These are phyloP conservation scores for Gastracanthus pulcherrimus DNA, from an alignment of 2,888 invertebrate species.

Conservation along the genomic window DNA sequence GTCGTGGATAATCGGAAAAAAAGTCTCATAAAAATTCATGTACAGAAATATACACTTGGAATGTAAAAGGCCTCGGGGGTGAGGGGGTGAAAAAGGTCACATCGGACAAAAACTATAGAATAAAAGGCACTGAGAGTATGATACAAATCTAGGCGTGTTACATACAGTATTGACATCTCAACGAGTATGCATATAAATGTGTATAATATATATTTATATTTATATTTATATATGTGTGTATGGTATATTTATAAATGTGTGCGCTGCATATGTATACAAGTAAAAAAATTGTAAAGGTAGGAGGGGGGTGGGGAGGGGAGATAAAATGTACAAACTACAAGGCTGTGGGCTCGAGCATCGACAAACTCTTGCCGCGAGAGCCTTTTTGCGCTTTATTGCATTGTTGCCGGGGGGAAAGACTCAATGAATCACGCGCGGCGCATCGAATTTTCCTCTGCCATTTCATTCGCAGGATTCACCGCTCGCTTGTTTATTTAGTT, in stretches of 20 bases:
- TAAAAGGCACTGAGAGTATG: constrained; percentile 49
- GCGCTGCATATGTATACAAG: constrained; percentile 36
- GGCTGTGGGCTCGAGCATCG: too few species aligned
- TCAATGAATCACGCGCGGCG: constrained; percentile 1
- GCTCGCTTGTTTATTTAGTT: not conserved
- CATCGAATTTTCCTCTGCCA: not conserved
- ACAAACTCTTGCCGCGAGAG: too few species aligned
- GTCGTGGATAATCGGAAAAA: constrained; percentile 28
- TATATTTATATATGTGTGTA: not conserved
- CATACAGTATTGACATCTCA: constrained; percentile 33
- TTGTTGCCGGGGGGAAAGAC: not conserved
- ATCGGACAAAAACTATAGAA: constrained; percentile 1
- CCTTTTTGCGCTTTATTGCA: constrained; percentile 8
- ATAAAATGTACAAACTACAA: constrained; percentile 42
- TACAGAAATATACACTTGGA: constrained; percentile 58
- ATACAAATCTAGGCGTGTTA: constrained; percentile 42
- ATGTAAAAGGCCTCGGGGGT: constrained; percentile 49
- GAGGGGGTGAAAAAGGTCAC: constrained; percentile 29
- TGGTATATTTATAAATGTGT: constrained; percentile 31
- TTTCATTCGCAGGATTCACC: not conserved
- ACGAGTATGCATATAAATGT: constrained; percentile 28
- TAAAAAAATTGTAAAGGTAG: constrained; percentile 43
- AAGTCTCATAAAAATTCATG: constrained; percentile 40
- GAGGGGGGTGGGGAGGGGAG: not conserved
- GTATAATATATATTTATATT: not conserved